phyloP scores from a whole-genome alignment of 2,113 vertebrate genomes.

The Galbula dea region DNA sequence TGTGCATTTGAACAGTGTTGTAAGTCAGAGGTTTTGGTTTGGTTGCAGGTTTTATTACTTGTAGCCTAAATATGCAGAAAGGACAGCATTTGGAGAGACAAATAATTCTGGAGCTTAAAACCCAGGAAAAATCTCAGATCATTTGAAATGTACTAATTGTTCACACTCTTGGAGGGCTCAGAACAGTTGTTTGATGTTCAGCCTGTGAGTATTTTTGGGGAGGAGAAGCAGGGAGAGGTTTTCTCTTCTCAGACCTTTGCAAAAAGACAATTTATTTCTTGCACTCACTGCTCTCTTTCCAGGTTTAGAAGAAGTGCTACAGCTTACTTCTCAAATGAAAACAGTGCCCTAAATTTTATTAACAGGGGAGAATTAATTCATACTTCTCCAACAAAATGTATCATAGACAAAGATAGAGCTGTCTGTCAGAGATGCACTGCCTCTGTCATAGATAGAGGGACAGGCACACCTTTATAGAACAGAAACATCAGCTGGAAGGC shows the following conservation, averaged over 20 bases:
- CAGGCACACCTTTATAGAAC: neutral
- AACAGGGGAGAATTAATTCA: constrained; percentile 24
- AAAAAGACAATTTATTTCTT: constrained; percentile 42
- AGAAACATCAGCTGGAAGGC: neutral
- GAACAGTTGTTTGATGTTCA: neutral
- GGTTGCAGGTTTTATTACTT: neutral
- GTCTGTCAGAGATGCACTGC: neutral
- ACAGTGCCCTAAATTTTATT: neutral
- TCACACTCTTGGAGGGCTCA: neutral
- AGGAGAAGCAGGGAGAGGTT: neutral
- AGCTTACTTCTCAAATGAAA: neutral
- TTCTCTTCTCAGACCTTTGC: constrained; percentile 37
- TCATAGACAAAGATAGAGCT: neutral
- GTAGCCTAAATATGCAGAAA: neutral
- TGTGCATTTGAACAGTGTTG: neutral
- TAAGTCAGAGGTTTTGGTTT: neutral
- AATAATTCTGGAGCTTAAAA: neutral
- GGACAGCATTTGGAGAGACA: neutral
- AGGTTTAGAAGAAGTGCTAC: neutral
- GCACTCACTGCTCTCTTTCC: constrained; percentile 14
- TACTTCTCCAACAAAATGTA: neutral
- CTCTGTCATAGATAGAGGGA: neutral
- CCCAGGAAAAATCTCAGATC: neutral
- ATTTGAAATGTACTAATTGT: neutral
- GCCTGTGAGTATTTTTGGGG: constrained; percentile 11